Base-by-base conservation (phyloP, 2,113 vertebrate species). In the Paracanthobrama guichenoti region DNA sequence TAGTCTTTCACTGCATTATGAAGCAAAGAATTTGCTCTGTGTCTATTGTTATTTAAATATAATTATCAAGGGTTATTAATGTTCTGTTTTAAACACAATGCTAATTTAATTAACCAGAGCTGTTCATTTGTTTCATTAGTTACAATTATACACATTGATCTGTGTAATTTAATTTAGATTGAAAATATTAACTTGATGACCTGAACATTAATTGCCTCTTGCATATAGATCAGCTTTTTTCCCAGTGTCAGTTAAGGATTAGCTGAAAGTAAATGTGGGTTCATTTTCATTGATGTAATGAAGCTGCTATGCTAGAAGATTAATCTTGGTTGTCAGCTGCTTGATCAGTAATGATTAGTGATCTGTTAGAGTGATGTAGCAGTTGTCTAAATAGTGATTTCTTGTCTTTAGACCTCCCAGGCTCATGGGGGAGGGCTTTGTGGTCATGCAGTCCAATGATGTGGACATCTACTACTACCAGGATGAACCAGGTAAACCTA, bases 381-480 rank as follows among this genome's bases (percentile, higher is more conserved):
- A 14, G 60, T 67, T 67, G 16, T 50, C n/a, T 35, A 67, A 81
- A 14, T 1, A 53, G 13, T 77, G 20, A 39, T 78, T 84, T 69
- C 67, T 35, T 64, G 28, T 44, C 88, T 77, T 0, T 83, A 99
- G 98, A 84, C 97, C 98, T 4, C 98, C 98, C 0, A 95, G 98
- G 88, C 93, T 99, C 87, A 99, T 99, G 98, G 98, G 98, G 81
- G 98, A 99, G 93, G 98, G 98, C 28, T 99, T 99, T 91, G 98
- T 99, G 85, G 98, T 99, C 73, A 95, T 99, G 97, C 98, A 99
- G 89, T 99, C 98, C 82, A 99, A 99, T 74, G 98, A 99, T 88
- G 97, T 99, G 50, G 98, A 98, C 89, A 98, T 99, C 89, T 99
- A 99, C 88, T 99, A 99, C 84, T 99, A 99, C 81, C 97, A 97